Base-by-base conservation (phyloP, 2,888 invertebrate genomes). In the Pterobdella sp. region DNA sequence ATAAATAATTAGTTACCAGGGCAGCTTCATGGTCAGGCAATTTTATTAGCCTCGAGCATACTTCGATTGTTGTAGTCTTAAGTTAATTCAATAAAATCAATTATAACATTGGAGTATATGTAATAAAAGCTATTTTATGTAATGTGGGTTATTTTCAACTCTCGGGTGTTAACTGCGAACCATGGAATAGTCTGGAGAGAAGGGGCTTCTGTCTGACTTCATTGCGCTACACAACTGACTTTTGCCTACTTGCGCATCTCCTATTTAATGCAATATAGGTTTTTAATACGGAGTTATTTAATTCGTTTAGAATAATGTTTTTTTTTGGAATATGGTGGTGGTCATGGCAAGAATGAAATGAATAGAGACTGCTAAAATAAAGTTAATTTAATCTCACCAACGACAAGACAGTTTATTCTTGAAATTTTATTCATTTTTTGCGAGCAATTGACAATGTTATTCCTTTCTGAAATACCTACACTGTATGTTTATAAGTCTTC, bases 201-300 rank as follows among this genome's bases (percentile, higher is more conserved):
- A 71, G 22, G 60, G 71, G 29, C 35, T 26, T 29, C 37, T 71
- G 37, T 63, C 63, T 34, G 35, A 56, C 31, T 71, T 32, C 32
- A 71, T 56, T 35, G 34, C 71, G 32, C 56, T 34, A 18, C 63
- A 42, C 18, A 71, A 14, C 22, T 52, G 32, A 63, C 63, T 63
- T 52, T 71, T 71, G n/a, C 71, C 71, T 26, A 71, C 71, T 22
- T 10, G 36, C 26, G 42, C 35, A 71, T 71, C 63, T n/a, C 71
- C 71, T 71, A 3, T 22, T 18, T 10, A 22, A 14, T 7, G 49
- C 22, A 22, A 42, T 42, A 22, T 14, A 14, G 49, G 22, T 42
- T 7, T 14, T 42, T 22, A 14, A 14, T 14, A 42, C 49, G 49
- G 22, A 14, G 49, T 7, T 42, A 22, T 7, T 42, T n/a, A n/a